These are phyloP conservation scores for Orthonyx spaldingii DNA, from an alignment of 2,113 vertebrate species.

Conservation along the genomic window DNA sequence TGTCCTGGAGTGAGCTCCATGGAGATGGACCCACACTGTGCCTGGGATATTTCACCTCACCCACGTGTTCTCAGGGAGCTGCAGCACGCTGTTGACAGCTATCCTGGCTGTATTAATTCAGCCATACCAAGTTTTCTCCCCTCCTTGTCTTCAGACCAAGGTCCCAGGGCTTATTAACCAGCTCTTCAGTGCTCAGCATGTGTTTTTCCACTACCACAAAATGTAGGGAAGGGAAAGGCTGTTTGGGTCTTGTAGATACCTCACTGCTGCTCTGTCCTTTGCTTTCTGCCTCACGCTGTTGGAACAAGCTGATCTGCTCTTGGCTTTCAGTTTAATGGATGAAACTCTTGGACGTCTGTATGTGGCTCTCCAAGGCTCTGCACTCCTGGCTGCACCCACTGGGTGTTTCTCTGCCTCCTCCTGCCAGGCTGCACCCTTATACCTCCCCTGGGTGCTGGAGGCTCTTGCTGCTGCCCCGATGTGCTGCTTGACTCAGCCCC, in stretches of 20 bases:
- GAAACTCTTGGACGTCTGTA: neutral
- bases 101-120: neutral
- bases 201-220: neutral
- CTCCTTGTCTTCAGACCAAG: neutral
- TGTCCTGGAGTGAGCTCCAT: neutral
- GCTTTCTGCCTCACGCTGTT: neutral
- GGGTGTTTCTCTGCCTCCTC: neutral
- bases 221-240: neutral
- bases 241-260: too few relatives aligned
- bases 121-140: too few relatives aligned
- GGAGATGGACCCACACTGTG: neutral
- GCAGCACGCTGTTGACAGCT: neutral
- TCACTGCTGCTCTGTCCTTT: neutral
- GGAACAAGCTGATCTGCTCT: neutral
- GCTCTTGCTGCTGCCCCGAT: neutral
- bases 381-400: neutral
- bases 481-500: neutral
- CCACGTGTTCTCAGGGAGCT: neutral
- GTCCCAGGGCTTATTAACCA: neutral
- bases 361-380: neutral
- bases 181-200: neutral
- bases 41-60: neutral
- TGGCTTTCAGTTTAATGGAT: neutral
- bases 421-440: neutral
- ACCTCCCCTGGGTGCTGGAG: neutral